Evolutionary conservation across 1,140 invertebrate genomes (phyloP).

Genomic region (Hylyphantes graminicola): DNA sequence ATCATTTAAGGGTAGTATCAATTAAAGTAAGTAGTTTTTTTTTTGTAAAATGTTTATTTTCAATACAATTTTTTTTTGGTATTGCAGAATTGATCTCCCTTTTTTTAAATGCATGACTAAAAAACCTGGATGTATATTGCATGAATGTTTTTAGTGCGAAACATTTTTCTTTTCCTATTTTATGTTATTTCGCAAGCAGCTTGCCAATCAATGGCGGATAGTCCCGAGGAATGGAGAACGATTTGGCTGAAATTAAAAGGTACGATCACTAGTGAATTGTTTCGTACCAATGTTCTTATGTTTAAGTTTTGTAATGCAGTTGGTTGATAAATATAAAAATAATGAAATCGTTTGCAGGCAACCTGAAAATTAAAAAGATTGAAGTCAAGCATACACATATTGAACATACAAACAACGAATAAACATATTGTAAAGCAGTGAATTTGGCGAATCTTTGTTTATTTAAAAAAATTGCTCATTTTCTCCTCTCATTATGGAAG

Average conservation of each 20-base stretch:
- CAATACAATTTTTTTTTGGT: no score
- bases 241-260: slow-evolving; percentile 61
- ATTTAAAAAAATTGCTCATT: no score
- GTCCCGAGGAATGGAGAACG: slow-evolving; percentile 62
- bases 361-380: not conserved
- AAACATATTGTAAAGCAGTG: no score
- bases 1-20: no score
- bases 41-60: no score
- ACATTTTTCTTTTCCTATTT: slow-evolving; percentile 57
- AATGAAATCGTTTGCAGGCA: not conserved
- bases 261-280: slow-evolving; percentile 41
- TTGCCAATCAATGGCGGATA: slow-evolving; percentile 63
- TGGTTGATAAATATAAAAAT: not conserved
- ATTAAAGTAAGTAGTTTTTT: no score
- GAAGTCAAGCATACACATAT: no score
- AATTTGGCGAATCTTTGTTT: no score
- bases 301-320: not conserved
- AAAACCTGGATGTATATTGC: not conserved
- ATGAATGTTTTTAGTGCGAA: slow-evolving; percentile 49
- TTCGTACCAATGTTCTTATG: not conserved
- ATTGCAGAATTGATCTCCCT: no score
- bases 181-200: slow-evolving; percentile 62
- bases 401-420: no score
- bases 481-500: no score
- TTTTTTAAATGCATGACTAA: no score